These are phyloP conservation scores for Acrocephalus kingi DNA, from an alignment of 2,113 vertebrate genomes.

Conservation along the genomic window DNA sequence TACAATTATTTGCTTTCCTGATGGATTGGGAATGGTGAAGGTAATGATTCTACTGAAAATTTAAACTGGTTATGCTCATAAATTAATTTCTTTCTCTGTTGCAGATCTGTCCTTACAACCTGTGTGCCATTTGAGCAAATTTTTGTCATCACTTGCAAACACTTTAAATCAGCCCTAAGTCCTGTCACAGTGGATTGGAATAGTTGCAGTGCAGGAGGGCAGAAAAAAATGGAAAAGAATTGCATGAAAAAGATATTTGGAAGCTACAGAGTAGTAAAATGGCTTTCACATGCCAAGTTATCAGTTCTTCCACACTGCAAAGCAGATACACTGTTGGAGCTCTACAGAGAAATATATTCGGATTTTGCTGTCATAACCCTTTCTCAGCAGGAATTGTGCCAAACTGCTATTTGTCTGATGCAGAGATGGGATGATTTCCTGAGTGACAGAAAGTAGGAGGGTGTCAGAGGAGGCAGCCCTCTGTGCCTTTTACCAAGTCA, in stretches of 20 bases:
- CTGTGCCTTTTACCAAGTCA: background rate
- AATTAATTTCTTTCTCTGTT: background rate
- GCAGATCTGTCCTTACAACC: constrained; percentile 16
- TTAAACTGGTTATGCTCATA: constrained; percentile 35
- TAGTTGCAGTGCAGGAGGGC: background rate
- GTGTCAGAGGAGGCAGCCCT: background rate
- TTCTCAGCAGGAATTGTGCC: background rate
- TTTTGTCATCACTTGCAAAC: constrained; percentile 44
- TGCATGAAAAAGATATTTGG: background rate
- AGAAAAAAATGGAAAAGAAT: background rate
- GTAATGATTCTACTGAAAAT: constrained; percentile 23
- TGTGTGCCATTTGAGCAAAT: constrained; percentile 2
- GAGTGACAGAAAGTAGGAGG: background rate
- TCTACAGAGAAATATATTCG: background rate
- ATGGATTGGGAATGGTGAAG: background rate
- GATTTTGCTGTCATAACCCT: background rate
- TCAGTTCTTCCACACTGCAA: background rate
- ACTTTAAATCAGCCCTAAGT: background rate
- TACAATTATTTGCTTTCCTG: background rate
- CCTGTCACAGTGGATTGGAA: background rate
- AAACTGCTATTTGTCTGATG: background rate
- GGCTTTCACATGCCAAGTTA: background rate
- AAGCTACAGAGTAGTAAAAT: background rate
- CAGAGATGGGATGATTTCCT: background rate
- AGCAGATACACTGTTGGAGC: background rate